A percentile compares a stretch with the other conserved stretches of the same genome.
phyloP scores from a whole-genome alignment of 2,888 invertebrate species.

The Troides oblongomaculatus region DNA sequence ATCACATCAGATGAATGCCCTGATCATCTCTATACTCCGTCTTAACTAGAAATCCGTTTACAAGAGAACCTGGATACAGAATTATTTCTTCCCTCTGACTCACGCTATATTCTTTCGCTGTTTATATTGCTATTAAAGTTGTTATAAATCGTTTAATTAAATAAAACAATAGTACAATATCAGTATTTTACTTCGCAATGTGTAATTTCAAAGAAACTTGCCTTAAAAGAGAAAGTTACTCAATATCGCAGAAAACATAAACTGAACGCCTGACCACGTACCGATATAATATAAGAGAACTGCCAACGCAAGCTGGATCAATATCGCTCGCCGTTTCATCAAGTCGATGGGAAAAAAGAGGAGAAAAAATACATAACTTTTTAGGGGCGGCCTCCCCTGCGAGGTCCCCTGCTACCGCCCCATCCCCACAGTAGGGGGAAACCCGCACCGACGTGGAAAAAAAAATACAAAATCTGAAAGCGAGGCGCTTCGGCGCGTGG shows the following conservation, averaged over 20 bases:
- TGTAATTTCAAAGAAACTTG: no score
- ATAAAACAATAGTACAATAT: no score
- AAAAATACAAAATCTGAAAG: constrained; percentile 60
- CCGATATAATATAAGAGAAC: constrained; percentile 38
- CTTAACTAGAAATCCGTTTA: no score
- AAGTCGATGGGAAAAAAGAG: constrained; percentile 77
- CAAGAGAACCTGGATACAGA: no score
- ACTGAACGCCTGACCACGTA: constrained; percentile 16
- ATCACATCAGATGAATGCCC: no score
- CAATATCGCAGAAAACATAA: neutral
- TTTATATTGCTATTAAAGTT: no score
- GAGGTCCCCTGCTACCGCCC: constrained; percentile 44
- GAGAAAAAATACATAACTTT: constrained; percentile 80
- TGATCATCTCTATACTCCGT: no score
- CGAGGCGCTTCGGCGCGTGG: constrained; percentile 62
- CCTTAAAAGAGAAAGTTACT: constrained; percentile 1
- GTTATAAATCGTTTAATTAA: no score
- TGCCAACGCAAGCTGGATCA: constrained; percentile 60
- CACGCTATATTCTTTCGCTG: no score
- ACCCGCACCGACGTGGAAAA: constrained; percentile 51
- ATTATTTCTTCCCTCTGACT: no score
- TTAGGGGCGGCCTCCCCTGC: constrained; percentile 70
- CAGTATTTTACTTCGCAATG: no score
- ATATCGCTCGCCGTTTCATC: constrained; percentile 75
- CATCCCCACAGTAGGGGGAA: constrained; percentile 43